Conservation (phyloP, 2,113 vertebrate genomes). For the Bucco capensis region DNA sequence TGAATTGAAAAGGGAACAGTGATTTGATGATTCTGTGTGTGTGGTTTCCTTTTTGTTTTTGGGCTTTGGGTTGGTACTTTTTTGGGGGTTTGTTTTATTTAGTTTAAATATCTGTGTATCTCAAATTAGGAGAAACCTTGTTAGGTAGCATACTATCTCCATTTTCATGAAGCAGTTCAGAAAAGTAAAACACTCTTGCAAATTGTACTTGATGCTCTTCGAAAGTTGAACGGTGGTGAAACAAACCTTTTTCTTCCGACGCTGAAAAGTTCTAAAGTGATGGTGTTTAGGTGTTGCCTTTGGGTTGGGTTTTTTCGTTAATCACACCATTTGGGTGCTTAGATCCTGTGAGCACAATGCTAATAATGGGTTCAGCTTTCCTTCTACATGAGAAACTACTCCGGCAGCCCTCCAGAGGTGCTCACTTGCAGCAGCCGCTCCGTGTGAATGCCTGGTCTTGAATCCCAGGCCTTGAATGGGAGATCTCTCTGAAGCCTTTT, state of each 20-base stretch:
- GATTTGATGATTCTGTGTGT: neutral
- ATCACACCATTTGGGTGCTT: neutral
- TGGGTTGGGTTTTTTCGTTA: neutral
- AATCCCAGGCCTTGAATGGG: slow-evolving; percentile 64
- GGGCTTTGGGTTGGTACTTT: neutral
- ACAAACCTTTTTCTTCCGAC: neutral
- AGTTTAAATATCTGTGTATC: neutral
- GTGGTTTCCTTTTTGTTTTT: neutral
- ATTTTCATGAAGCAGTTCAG: neutral
- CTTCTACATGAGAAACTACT: slow-evolving; percentile 22
- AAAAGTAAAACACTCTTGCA: neutral
- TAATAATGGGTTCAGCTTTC: slow-evolving; percentile 6
- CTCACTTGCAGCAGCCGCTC: slow-evolving; percentile 37
- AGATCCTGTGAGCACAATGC: neutral
- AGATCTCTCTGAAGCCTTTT: slow-evolving; percentile 67
- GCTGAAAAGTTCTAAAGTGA: neutral
- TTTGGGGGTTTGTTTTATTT: no score
- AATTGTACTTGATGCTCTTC: neutral
- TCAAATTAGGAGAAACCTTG: neutral
- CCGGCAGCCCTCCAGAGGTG: slow-evolving; percentile 55
- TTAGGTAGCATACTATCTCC: neutral
- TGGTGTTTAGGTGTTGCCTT: neutral
- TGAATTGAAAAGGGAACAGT: neutral
- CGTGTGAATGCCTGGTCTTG: slow-evolving; percentile 66
- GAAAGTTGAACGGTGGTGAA: neutral